Percentiles rank a stretch among this genome's conserved stretches.
These are phyloP conservation scores for Acipenser oxyrinchus DNA, from an alignment of 2,797 vertebrate genomes.

Conservation along the genomic window DNA sequence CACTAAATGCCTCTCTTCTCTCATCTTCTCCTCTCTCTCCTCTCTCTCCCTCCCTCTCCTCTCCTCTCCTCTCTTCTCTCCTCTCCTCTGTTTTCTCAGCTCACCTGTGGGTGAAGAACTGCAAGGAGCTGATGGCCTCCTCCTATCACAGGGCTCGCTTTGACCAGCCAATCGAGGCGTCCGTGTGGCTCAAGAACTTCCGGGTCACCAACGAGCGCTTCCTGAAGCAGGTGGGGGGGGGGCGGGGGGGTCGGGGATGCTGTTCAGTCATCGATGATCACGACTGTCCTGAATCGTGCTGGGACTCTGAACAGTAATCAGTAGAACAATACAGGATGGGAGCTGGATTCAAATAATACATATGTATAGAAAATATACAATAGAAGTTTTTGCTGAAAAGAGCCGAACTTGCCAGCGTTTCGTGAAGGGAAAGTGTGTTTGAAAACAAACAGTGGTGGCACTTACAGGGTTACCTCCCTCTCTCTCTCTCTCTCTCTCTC, in stretches of 20 bases:
- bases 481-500: not conserved
- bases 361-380: too few species aligned
- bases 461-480: not conserved
- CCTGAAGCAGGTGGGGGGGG: slow-evolving; percentile 67
- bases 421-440: too few species aligned
- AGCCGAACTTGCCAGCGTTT: too few species aligned
- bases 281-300: not conserved
- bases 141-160: slow-evolving; percentile 63
- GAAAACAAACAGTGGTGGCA: too few species aligned
- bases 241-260: too few species aligned
- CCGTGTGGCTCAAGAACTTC: slow-evolving; percentile 80
- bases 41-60: not conserved
- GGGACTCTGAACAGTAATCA: not conserved
- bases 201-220: slow-evolving; percentile 70
- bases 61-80: not conserved
- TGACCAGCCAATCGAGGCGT: slow-evolving; percentile 82
- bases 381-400: too few species aligned
- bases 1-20: not conserved
- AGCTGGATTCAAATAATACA: not conserved
- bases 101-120: slow-evolving; percentile 87
- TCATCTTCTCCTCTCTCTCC: not conserved
- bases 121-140: slow-evolving; percentile 74
- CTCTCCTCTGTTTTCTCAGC: slow-evolving; percentile 45
- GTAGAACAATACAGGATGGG: not conserved
- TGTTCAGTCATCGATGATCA: too few species aligned